Conservation (phyloP, 2,797 vertebrate species). For the Aldrovandia affinis region DNA sequence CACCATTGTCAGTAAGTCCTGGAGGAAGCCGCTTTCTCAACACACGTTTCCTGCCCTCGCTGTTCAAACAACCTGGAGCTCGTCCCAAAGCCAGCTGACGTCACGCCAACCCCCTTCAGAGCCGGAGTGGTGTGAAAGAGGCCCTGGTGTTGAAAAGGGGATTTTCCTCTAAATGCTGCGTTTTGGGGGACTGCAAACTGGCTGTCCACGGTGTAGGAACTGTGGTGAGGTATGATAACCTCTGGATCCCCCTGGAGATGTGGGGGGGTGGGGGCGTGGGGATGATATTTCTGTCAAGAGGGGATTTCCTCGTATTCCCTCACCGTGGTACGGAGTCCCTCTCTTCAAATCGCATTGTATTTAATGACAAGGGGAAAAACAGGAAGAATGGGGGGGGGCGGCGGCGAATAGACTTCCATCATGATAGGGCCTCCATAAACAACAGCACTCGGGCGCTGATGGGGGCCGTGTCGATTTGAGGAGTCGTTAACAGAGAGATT, state of each 20-base stretch:
- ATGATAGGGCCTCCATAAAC: slow-evolving; percentile 17
- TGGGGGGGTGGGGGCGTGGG: not conserved
- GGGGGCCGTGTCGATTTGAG: not conserved
- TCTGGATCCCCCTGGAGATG: slow-evolving; percentile 15
- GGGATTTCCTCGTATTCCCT: slow-evolving; percentile 39
- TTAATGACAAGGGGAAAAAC: slow-evolving; percentile 29
- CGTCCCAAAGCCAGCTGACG: not conserved
- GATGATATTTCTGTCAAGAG: slow-evolving; percentile 31
- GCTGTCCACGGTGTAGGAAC: slow-evolving; percentile 10
- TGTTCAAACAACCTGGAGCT: not conserved
- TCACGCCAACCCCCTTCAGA: not conserved
- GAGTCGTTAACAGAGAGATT: not conserved
- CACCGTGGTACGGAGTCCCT: not conserved
- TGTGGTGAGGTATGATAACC: slow-evolving; percentile 31
- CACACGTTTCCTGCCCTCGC: slow-evolving; percentile 36
- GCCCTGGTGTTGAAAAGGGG: slow-evolving; percentile 13
- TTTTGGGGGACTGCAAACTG: not conserved
- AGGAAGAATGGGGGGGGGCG: slow-evolving; percentile 19
- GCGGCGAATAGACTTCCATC: slow-evolving; percentile 10
- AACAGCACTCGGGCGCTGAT: slow-evolving; percentile 1
- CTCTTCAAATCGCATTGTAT: slow-evolving; percentile 24
- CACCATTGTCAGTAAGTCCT: not conserved
- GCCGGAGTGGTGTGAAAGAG: not conserved
- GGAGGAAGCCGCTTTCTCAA: slow-evolving; percentile 39
- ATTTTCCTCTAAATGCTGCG: not conserved